These are phyloP conservation scores for Drosophila sp. DNA, from an alignment of 1,140 invertebrate species.

Conservation along the genomic window DNA sequence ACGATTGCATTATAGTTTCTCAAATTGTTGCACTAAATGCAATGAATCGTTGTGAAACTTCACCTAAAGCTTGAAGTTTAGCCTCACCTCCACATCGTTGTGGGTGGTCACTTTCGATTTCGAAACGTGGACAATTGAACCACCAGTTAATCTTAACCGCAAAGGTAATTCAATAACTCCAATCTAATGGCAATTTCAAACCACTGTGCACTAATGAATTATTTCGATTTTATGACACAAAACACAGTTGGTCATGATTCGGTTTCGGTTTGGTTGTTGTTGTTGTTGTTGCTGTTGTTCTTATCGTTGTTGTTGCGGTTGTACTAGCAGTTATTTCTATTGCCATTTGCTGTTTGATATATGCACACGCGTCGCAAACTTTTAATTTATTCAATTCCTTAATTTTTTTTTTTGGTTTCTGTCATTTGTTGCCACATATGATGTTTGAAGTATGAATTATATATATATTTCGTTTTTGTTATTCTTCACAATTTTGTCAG, in stretches of 20 bases:
- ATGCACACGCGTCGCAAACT: slow-evolving; percentile 64
- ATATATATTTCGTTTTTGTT: slow-evolving; percentile 33
- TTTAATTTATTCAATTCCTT: slow-evolving; percentile 76
- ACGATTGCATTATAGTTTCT: too few species aligned
- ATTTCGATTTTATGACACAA: slow-evolving; percentile 40
- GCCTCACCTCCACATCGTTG: too few species aligned
- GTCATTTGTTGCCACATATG: slow-evolving; percentile 38
- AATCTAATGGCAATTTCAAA: not conserved
- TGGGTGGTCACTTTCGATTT: too few species aligned
- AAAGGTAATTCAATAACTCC: not conserved
- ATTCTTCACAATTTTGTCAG: slow-evolving; percentile 27
- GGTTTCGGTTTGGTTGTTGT: slow-evolving; percentile 14
- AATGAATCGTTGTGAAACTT: too few species aligned
- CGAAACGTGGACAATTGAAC: not conserved
- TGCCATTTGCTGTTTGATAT: slow-evolving; percentile 51
- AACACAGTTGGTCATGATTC: slow-evolving; percentile 48
- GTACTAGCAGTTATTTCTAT: slow-evolving; percentile 29
- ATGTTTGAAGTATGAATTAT: slow-evolving; percentile 70
- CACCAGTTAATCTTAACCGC: not conserved
- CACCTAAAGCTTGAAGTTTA: too few species aligned
- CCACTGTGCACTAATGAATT: slow-evolving; percentile 48
- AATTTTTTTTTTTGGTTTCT: slow-evolving; percentile 32
- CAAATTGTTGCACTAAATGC: too few species aligned
- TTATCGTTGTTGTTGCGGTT: slow-evolving; percentile 36
- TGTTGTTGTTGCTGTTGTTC: slow-evolving; percentile 30